Conservation (phyloP, 2,113 vertebrate species). For the Tragelaphus scriptus region DNA sequence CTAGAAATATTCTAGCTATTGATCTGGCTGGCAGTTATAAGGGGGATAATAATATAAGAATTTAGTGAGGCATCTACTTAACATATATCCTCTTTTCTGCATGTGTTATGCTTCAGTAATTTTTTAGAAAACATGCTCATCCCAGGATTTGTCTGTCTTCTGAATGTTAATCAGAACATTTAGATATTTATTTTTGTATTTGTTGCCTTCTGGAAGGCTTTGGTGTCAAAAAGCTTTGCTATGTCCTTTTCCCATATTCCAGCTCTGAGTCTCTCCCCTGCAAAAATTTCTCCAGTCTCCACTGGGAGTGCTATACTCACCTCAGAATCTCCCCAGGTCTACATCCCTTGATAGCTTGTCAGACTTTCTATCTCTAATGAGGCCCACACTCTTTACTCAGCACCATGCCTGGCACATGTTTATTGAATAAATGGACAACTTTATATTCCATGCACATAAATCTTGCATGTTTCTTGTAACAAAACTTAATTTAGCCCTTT, state of each 20-base stretch:
- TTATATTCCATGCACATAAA: neutral
- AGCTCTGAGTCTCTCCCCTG: neutral
- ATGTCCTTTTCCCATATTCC: neutral
- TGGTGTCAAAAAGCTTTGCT: neutral
- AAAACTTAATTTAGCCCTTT: neutral
- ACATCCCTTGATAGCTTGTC: accelerated
- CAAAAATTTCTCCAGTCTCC: neutral
- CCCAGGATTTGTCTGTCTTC: conserved; percentile 1
- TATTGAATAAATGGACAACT: neutral
- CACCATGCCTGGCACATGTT: neutral
- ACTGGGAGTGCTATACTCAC: no score
- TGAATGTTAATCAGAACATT: neutral
- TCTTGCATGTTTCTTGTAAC: no score
- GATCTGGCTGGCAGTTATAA: neutral
- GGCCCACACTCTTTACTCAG: neutral
- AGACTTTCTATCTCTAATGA: neutral
- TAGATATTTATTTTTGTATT: neutral
- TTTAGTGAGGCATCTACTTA: neutral
- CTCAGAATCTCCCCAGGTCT: neutral
- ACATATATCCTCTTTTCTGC: neutral
- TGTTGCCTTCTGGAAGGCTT: neutral
- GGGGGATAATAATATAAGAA: neutral
- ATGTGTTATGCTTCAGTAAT: neutral
- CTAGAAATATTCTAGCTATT: neutral
- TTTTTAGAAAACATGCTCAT: neutral